Base-by-base conservation (phyloP, 2,113 vertebrate species). In the Pogonocichla stellata region DNA sequence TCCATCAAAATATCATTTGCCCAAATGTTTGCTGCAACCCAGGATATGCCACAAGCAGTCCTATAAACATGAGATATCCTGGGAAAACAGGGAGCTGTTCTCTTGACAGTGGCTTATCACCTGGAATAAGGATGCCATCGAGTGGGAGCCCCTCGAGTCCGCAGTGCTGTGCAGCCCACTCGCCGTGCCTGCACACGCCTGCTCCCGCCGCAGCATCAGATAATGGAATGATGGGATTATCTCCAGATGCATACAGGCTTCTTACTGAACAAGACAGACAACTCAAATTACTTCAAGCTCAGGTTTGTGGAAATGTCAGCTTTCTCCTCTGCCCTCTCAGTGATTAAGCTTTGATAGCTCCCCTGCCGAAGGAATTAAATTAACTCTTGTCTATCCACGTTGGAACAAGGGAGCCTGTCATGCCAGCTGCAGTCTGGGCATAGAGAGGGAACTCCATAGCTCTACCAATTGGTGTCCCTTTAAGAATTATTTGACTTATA, bases 271-370 rank as follows among this genome's bases (percentile, higher is more conserved):
- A 99, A 94, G 99, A 99, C 71, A 98, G 95, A 45, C 99, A 99
- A 97, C 98, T 99, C 28, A 99, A 98, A 97, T 96, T 99, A 81
- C 98, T 99, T 62, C 99, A 99, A 83, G 98, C 98, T 82, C 99
- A 99, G 99, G 99, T 99, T 93, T 90, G 98, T 90, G 62, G 78
- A 65, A 62, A 72, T 72, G 70, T 31, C 83, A 88, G 86, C 62
- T 90, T 87, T 65, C 53, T 88, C 31, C 28, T 82, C 61, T 93
- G 69, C 43, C 58, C 57, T 88, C 57, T 38, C 77, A 33, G 60
- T 57, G 69, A 93, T 90, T 92, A 48, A 47, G 40, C 78, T 94
- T 77, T 71, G 69, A 50, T 90, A 48, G 23, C 25, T 94, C n/a
- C 19, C 7, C 18, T 86, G 64, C 69, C 24, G 25, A 31, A 93